Percentiles rank a stretch among this genome's conserved stretches.
phyloP scores from a whole-genome alignment of 2,888 invertebrate genomes.

The Morpho achilles region DNA sequence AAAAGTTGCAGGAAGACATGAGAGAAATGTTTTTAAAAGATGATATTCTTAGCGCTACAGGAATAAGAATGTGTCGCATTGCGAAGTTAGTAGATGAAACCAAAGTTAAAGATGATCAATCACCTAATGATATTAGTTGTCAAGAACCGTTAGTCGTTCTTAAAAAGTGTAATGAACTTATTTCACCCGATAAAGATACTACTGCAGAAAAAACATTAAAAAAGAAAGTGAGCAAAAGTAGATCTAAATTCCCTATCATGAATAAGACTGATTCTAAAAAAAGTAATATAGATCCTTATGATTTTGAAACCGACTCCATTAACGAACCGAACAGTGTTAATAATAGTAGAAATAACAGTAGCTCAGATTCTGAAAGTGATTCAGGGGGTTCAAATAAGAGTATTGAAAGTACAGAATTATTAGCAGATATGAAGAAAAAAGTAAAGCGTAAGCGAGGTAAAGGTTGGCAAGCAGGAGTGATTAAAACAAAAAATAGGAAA shows the following conservation, averaged over 20 bases:
- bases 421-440: slow-evolving; percentile 52
- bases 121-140: slow-evolving; percentile 14
- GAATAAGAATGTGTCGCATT: slow-evolving; percentile 82
- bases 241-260: slow-evolving; percentile 35
- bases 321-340: slow-evolving; percentile 42
- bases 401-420: slow-evolving; percentile 47
- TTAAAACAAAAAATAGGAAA: slow-evolving; percentile 55
- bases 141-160: slow-evolving; percentile 46
- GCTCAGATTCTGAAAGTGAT: slow-evolving; percentile 54
- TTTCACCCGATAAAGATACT: slow-evolving; percentile 28
- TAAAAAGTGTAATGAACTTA: slow-evolving; percentile 46
- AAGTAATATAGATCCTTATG: slow-evolving; percentile 51
- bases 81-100: slow-evolving; percentile 71
- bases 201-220: slow-evolving; percentile 34
- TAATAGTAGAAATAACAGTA: slow-evolving; percentile 36
- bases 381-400: slow-evolving; percentile 54
- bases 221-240: slow-evolving; percentile 45
- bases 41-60: slow-evolving; percentile 80
- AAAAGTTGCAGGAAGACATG: slow-evolving; percentile 83
- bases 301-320: slow-evolving; percentile 57
- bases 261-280: slow-evolving; percentile 14
- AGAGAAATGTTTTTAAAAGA: slow-evolving; percentile 84
- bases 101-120: slow-evolving; percentile 36
- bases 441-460: slow-evolving; percentile 48
- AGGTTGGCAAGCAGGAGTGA: slow-evolving; percentile 60